Evolutionary conservation across 1,140 invertebrate species (phyloP).

Genomic region (Cydia splendana): DNA sequence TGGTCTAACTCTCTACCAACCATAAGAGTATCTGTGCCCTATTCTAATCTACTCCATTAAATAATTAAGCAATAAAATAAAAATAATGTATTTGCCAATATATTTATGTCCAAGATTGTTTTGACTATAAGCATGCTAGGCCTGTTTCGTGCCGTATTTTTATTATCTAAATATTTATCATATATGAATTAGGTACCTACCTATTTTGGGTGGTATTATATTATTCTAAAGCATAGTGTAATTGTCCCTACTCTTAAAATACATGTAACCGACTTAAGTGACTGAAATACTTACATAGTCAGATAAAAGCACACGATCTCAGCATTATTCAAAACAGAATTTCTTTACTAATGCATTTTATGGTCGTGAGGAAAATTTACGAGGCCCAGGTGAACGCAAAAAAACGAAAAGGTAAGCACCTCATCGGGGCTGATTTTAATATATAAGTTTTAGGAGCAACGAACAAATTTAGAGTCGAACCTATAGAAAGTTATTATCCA

Average conservation of each 20-base stretch:
- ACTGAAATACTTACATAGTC: constrained; percentile 40
- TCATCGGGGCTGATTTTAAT: constrained; percentile 49
- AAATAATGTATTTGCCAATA: too few relatives aligned
- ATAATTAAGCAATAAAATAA: too few relatives aligned
- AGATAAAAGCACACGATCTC: constrained; percentile 43
- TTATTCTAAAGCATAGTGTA: too few relatives aligned
- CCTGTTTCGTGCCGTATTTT: too few relatives aligned
- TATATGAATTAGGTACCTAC: too few relatives aligned
- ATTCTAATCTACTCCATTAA: too few relatives aligned
- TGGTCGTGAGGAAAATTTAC: constrained; percentile 62
- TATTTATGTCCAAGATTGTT: too few relatives aligned
- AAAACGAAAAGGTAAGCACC: constrained; percentile 51
- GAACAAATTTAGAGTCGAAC: background rate
- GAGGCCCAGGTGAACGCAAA: constrained; percentile 59
- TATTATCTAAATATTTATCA: too few relatives aligned
- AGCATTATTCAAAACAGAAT: constrained; percentile 67
- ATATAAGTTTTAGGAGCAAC: constrained; percentile 38
- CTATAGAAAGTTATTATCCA: background rate
- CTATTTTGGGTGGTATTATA: too few relatives aligned
- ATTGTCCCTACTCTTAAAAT: background rate
- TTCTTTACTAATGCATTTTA: constrained; percentile 68
- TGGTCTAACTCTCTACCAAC: too few relatives aligned
- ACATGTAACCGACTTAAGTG: background rate
- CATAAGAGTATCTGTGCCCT: too few relatives aligned
- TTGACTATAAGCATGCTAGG: too few relatives aligned